These are phyloP conservation scores for Aphelocoma californica DNA, from an alignment of 2,797 vertebrate species.

Conservation along the genomic window DNA sequence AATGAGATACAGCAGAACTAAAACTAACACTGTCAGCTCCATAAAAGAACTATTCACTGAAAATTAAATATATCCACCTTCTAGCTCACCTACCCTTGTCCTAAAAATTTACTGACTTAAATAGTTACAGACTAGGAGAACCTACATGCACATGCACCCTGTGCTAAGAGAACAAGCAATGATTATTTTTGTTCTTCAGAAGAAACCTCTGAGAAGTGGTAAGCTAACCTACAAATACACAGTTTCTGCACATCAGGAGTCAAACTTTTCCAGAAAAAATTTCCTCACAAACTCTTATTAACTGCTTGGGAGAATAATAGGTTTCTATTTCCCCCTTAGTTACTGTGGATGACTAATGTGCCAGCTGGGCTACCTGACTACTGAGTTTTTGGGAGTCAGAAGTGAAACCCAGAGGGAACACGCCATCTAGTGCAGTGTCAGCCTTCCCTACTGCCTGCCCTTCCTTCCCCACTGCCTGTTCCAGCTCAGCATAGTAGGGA, in stretches of 20 bases:
- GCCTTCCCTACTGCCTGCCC: not conserved
- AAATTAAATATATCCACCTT: not conserved
- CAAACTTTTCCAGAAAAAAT: not conserved
- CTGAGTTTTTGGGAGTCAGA: not conserved
- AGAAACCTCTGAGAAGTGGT: not conserved
- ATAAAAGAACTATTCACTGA: not conserved
- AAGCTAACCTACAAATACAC: not conserved
- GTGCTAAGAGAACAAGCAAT: not conserved
- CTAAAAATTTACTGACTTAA: not conserved
- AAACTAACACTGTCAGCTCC: not conserved
- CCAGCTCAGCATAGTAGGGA: not conserved
- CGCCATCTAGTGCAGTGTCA: constrained; percentile 34
- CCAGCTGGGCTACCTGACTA: not conserved
- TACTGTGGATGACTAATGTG: not conserved
- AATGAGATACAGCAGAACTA: not conserved
- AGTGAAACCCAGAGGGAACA: not conserved
- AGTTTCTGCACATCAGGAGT: not conserved
- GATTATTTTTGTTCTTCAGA: not conserved
- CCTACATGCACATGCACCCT: not conserved
- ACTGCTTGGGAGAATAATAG: not conserved
- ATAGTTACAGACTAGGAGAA: not conserved
- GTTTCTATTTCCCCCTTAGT: not conserved
- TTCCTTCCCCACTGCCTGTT: too few species aligned
- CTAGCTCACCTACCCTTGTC: not conserved
- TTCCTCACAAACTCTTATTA: not conserved